These are phyloP conservation scores for Drosophila nr. fundita DNA, from an alignment of 2,888 invertebrate species.

Conservation along the genomic window DNA sequence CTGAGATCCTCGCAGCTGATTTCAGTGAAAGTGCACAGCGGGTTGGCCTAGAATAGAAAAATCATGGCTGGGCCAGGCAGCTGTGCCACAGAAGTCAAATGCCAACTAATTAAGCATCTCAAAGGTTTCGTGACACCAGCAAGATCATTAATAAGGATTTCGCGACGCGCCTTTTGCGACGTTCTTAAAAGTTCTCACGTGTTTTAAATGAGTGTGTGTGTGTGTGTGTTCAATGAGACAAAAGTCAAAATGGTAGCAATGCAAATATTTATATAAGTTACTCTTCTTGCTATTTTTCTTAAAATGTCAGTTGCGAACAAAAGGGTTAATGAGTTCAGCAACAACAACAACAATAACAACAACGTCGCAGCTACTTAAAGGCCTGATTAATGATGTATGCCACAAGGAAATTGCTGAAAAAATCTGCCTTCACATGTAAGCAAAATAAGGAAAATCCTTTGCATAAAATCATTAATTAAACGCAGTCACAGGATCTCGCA, in stretches of 20 bases:
- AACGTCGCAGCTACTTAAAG: constrained; percentile 53
- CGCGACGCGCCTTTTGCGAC: constrained; percentile 44
- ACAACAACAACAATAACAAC: constrained; percentile 55
- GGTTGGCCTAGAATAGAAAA: constrained; percentile 33
- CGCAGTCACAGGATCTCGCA: constrained; percentile 42
- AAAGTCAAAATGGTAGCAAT: constrained; percentile 55
- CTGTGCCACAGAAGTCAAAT: constrained; percentile 51
- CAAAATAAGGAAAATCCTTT: constrained; percentile 63
- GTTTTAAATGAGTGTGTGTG: constrained; percentile 21
- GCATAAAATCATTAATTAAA: constrained; percentile 83
- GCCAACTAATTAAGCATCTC: constrained; percentile 69
- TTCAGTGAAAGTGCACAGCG: constrained; percentile 56
- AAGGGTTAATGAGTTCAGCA: constrained; percentile 83
- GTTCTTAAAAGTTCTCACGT: constrained; percentile 55
- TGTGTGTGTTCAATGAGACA: constrained; percentile 47
- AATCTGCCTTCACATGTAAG: constrained; percentile 54
- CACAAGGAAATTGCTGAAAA: constrained; percentile 13
- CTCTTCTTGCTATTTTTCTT: constrained; percentile 60
- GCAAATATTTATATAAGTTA: constrained; percentile 77
- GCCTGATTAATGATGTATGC: constrained; percentile 76
- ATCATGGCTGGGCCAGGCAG: constrained; percentile 29
- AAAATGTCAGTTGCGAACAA: constrained; percentile 75
- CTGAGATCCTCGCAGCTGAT: constrained; percentile 39
- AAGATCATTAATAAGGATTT: constrained; percentile 79
- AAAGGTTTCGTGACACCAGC: constrained; percentile 49